phyloP scores from a whole-genome alignment of 2,113 vertebrate species.

The Ageneiosus marmoratus region DNA sequence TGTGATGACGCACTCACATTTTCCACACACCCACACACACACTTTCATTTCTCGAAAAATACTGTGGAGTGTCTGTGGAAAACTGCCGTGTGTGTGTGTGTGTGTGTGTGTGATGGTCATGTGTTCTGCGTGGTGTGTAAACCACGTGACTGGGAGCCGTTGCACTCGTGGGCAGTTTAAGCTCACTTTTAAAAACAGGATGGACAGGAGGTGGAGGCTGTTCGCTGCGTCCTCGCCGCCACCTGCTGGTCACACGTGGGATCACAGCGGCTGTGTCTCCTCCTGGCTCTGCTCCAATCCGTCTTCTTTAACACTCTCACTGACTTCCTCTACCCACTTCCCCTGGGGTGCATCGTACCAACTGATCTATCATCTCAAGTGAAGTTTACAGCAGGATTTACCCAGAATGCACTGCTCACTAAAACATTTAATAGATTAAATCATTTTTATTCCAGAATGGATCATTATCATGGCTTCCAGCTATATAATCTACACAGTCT shows the following conservation, averaged over 20 bases:
- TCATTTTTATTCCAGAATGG: neutral
- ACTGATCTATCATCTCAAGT: neutral
- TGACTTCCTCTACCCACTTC: neutral
- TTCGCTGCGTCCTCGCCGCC: neutral
- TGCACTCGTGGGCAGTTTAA: constrained; percentile 4
- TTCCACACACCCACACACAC: constrained; percentile 37
- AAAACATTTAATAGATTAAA: too few relatives aligned
- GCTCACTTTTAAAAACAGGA: neutral
- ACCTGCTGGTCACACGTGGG: constrained; percentile 15
- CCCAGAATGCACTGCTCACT: neutral
- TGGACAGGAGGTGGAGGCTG: neutral
- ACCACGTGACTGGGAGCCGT: constrained; percentile 30
- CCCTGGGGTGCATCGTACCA: neutral
- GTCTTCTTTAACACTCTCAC: neutral
- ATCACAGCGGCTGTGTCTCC: neutral
- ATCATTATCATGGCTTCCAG: neutral
- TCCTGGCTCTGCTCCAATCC: neutral
- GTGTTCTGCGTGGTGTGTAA: constrained; percentile 10
- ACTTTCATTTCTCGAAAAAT: constrained; percentile 39
- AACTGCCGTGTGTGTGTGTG: neutral
- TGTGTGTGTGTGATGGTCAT: constrained; percentile 12
- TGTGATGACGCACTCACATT: constrained; percentile 1
- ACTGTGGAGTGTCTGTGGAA: constrained; percentile 13
- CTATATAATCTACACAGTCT: neutral
- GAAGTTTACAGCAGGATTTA: neutral